Evolutionary conservation across 2,797 vertebrate species (phyloP).

Genomic region (Cyprinodon diabolis): DNA sequence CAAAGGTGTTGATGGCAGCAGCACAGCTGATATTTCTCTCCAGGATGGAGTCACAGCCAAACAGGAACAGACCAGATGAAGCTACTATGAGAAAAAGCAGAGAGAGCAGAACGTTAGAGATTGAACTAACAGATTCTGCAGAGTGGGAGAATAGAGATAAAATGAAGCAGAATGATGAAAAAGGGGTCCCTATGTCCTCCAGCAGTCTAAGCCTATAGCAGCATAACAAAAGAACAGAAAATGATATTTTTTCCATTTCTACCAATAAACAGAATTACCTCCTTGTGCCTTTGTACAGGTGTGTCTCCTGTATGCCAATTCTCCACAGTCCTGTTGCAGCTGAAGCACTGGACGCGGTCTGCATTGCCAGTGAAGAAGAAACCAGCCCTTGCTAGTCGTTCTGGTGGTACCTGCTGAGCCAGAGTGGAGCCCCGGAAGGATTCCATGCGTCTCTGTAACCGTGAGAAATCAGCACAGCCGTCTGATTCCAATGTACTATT

Average conservation of each 20-base stretch:
- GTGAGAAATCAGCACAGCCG: slow-evolving; percentile 74
- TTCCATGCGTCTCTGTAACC: slow-evolving; percentile 74
- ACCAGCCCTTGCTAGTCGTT: slow-evolving; percentile 86
- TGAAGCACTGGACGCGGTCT: slow-evolving; percentile 91
- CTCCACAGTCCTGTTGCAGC: slow-evolving; percentile 84
- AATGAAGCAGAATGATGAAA: no score
- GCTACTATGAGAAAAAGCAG: no score
- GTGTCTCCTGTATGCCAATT: slow-evolving; percentile 87
- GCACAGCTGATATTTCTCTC: no score
- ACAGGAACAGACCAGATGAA: no score
- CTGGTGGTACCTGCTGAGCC: slow-evolving; percentile 77
- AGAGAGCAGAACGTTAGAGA: no score
- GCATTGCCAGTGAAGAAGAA: slow-evolving; percentile 89
- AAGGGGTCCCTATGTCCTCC: no score
- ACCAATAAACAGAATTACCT: slow-evolving; percentile 46
- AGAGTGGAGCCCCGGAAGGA: slow-evolving; percentile 86
- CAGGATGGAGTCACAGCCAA: no score
- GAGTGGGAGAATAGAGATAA: no score
- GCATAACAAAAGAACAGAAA: background rate
- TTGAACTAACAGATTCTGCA: no score
- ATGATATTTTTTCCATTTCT: background rate
- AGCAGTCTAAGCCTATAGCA: background rate
- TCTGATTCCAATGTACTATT: slow-evolving; percentile 69
- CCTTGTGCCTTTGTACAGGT: slow-evolving; percentile 85
- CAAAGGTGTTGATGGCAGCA: no score